Conservation (phyloP, 2,888 invertebrate species). For the Tipula vernalis region DNA sequence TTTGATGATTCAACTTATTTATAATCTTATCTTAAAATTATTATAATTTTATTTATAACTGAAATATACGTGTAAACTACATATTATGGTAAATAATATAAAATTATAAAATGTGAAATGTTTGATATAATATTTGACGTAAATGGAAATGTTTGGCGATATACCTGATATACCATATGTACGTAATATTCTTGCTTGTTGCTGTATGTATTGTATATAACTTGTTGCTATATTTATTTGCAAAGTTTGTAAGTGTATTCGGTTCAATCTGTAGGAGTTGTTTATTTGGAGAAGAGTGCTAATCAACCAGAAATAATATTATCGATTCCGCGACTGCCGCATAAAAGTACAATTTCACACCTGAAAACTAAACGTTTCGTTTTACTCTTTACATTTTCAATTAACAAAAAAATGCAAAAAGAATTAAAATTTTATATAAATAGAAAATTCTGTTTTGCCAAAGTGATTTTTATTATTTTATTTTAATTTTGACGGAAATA, state of each 20-base stretch:
- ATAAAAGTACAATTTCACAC: neutral
- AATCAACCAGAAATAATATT: neutral
- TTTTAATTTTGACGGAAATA: neutral
- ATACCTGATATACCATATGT: neutral
- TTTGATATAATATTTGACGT: neutral
- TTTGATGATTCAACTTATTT: neutral
- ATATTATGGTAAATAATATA: neutral
- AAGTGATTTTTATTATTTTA: neutral
- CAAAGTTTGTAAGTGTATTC: neutral
- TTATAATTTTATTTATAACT: neutral
- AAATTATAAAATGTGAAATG: neutral
- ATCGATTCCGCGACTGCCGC: neutral
- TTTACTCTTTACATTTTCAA: neutral
- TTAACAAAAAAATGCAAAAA: neutral
- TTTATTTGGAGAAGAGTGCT: neutral
- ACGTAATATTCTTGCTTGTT: neutral
- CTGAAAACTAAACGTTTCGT: neutral
- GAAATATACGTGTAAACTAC: neutral
- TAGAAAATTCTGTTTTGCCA: conserved; percentile 4
- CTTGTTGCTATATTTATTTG: neutral
- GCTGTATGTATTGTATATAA: neutral
- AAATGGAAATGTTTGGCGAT: neutral
- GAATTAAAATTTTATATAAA: neutral
- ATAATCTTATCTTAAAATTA: neutral
- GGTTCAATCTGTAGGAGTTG: neutral